A percentile compares a stretch with the other conserved stretches of the same genome.
These are phyloP conservation scores for Malurus melanocephalus DNA, from an alignment of 2,113 vertebrate species.

Conservation along the genomic window DNA sequence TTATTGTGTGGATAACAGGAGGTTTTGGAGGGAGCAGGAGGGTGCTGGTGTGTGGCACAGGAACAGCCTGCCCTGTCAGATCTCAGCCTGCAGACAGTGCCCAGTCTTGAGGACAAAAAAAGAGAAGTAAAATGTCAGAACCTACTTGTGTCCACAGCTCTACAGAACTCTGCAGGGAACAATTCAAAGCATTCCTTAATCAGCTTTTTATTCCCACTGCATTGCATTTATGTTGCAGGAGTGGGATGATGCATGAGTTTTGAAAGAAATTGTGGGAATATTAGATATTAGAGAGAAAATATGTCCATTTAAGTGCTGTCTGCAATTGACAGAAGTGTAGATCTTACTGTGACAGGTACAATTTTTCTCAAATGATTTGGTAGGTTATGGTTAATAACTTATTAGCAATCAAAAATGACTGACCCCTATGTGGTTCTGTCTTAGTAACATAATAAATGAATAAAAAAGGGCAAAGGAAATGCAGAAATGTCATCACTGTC, in stretches of 20 bases:
- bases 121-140: background rate
- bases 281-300: background rate
- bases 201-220: background rate
- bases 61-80: background rate
- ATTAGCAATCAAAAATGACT: background rate
- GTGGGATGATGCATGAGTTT: background rate
- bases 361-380: background rate
- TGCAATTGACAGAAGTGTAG: background rate
- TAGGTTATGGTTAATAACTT: background rate
- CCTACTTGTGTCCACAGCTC: background rate
- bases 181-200: background rate
- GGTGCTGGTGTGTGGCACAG: background rate
- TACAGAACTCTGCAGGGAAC: background rate
- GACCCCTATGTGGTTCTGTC: background rate
- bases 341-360: background rate
- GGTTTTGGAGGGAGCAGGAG: background rate
- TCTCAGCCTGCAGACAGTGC: rapidly evolving
- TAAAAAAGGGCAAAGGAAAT: background rate
- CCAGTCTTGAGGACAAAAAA: background rate
- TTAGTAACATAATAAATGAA: background rate
- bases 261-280: background rate
- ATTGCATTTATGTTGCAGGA: background rate
- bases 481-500: background rate
- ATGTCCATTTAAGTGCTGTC: background rate
- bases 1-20: rapidly evolving